Evolutionary conservation across 2,888 invertebrate genomes (phyloP).

Genomic region (Scaptomyza polygonia): DNA sequence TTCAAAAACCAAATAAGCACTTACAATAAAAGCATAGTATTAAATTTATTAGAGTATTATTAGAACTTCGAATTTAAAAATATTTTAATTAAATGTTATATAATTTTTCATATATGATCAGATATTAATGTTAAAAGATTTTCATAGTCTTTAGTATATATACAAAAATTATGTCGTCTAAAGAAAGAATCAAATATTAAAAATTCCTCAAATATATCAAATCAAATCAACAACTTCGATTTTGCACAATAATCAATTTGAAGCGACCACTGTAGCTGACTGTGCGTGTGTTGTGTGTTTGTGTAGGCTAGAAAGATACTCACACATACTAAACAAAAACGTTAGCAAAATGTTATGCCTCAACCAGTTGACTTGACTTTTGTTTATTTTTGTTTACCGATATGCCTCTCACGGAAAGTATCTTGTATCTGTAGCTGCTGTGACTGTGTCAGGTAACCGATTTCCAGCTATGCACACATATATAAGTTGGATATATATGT

Average conservation of each 20-base stretch:
- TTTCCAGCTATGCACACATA: constrained; percentile 7
- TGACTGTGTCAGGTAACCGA: constrained; percentile 49
- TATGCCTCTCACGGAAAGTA: constrained; percentile 33
- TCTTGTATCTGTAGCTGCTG: constrained; percentile 33
- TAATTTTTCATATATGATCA: no score
- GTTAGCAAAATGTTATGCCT: constrained; percentile 35
- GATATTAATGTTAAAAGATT: no score
- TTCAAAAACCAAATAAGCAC: no score
- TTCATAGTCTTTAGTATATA: no score
- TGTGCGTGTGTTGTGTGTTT: neutral
- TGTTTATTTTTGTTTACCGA: constrained; percentile 65
- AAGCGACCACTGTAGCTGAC: neutral
- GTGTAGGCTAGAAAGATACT: constrained; percentile 16
- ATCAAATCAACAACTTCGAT: no score
- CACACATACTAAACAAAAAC: constrained; percentile 19
- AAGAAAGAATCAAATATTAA: no score
- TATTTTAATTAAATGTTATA: no score
- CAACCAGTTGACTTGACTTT: constrained; percentile 58
- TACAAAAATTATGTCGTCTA: no score
- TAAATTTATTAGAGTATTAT: no score
- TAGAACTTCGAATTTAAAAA: no score
- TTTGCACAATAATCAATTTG: neutral
- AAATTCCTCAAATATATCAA: no score
- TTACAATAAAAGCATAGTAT: no score
- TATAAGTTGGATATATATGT: neutral